Conservation (phyloP, 2,113 vertebrate species). For the Myotis yumanensis region DNA sequence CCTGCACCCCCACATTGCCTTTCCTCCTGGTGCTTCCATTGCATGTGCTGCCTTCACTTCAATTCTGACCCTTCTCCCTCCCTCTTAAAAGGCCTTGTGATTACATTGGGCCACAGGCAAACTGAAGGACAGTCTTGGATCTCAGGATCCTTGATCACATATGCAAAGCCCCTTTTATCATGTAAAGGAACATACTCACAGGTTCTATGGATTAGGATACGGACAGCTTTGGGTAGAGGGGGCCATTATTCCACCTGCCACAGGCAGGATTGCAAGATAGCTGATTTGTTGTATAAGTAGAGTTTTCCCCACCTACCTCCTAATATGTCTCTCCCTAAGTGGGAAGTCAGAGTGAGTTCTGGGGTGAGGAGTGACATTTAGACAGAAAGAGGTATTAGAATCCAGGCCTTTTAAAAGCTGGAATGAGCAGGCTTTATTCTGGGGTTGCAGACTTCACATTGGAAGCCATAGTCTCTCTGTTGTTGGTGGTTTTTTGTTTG, state of each 20-base stretch:
- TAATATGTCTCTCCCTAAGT: not conserved
- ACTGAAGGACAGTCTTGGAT: not conserved
- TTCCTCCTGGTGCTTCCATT: not conserved
- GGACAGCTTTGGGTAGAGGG: not conserved
- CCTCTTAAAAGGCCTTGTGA: not conserved
- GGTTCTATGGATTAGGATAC: not conserved
- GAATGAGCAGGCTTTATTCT: not conserved
- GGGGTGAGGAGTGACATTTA: not conserved
- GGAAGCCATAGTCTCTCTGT: not conserved
- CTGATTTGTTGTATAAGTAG: too few species aligned
- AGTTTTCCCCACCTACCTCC: not conserved
- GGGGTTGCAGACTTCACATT: not conserved
- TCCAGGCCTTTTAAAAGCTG: not conserved
- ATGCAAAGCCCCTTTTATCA: not conserved
- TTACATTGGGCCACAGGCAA: not conserved
- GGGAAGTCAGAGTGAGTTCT: not conserved
- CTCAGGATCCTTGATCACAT: not conserved
- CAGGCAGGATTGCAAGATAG: not conserved
- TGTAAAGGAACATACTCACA: not conserved
- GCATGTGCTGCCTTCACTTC: too few species aligned
- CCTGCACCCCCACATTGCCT: too few species aligned
- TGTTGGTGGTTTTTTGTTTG: not conserved
- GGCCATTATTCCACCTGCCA: not conserved
- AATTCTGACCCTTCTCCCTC: not conserved
- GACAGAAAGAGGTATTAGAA: not conserved